A percentile compares a stretch with the other conserved stretches of the same genome.
Evolutionary conservation across 2,113 vertebrate species (phyloP).

Genomic region (Corvus cornix): DNA sequence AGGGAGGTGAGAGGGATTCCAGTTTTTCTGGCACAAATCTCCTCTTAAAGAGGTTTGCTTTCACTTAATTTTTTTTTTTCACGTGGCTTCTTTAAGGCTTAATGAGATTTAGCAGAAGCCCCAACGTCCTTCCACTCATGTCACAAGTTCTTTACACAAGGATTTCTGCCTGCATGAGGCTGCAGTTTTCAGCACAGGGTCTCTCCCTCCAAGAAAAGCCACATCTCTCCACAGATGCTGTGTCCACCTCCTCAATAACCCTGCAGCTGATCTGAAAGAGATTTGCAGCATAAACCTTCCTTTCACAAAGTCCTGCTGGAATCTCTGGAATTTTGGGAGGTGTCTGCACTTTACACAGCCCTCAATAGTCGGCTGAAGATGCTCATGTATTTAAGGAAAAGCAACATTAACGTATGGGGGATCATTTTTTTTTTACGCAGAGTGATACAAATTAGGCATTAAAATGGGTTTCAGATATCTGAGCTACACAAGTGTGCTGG

Average conservation of each 20-base stretch:
- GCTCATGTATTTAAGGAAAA: background rate
- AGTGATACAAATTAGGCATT: background rate
- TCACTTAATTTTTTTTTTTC: background rate
- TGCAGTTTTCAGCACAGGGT: background rate
- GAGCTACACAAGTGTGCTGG: background rate
- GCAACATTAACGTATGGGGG: background rate
- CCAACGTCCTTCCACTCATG: background rate
- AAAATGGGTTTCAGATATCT: background rate
- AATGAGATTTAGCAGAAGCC: background rate
- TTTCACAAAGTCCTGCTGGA: background rate
- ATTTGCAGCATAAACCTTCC: background rate
- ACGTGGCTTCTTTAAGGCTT: background rate
- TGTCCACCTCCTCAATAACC: background rate
- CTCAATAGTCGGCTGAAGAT: background rate
- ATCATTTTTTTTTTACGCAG: background rate
- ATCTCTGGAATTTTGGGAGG: background rate
- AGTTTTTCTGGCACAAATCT: background rate
- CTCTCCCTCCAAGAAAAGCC: background rate
- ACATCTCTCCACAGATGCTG: background rate
- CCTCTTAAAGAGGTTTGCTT: background rate
- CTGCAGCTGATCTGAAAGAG: background rate
- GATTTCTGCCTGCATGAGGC: background rate
- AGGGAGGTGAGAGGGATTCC: background rate
- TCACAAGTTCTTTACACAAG: accelerated
- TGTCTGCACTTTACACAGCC: background rate